These are phyloP conservation scores for Erebia epiphron DNA, from an alignment of 2,888 invertebrate genomes.

Conservation along the genomic window DNA sequence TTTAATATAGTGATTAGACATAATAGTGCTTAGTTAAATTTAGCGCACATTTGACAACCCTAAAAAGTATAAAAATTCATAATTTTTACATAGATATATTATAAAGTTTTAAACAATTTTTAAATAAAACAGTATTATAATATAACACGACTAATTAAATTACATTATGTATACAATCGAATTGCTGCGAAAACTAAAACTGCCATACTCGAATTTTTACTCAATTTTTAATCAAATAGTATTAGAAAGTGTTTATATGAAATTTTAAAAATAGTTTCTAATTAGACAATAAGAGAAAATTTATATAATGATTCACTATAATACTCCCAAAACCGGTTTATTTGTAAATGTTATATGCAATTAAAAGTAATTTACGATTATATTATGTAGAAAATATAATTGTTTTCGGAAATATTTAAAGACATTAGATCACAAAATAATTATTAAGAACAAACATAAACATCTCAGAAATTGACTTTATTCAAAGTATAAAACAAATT, in stretches of 20 bases:
- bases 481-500: no score
- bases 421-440: no score
- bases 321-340: background rate
- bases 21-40: conserved; percentile 12
- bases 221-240: conserved; percentile 52
- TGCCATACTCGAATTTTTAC: conserved; percentile 75
- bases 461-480: no score
- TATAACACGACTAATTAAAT: conserved; percentile 9
- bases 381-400: no score
- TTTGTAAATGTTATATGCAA: background rate
- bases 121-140: conserved; percentile 14
- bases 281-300: conserved; percentile 40
- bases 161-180: conserved; percentile 13
- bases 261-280: conserved; percentile 46
- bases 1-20: conserved; percentile 7
- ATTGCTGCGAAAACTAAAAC: conserved; percentile 56
- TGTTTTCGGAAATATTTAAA: no score
- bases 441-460: no score
- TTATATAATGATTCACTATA: conserved; percentile 8
- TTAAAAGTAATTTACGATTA: no score
- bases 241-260: conserved; percentile 45
- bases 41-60: conserved; percentile 12
- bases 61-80: conserved; percentile 4
- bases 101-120: conserved; percentile 14
- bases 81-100: background rate